phyloP scores from a whole-genome alignment of 2,113 vertebrate genomes.

The Cromileptes altivelis region DNA sequence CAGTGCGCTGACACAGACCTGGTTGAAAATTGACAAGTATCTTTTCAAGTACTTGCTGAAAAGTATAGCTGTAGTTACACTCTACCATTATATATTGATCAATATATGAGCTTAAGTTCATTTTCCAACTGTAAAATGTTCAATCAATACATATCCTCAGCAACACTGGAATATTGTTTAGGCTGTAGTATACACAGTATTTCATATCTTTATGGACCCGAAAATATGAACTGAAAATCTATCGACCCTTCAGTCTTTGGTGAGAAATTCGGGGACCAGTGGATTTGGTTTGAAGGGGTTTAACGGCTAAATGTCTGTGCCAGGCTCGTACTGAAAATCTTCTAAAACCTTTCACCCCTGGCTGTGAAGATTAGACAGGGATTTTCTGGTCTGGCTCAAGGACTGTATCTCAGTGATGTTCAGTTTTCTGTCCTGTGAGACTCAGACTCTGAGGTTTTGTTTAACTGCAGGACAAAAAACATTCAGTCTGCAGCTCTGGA shows the following conservation, averaged over 20 bases:
- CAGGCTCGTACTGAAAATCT: conserved; percentile 35
- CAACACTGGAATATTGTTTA: not conserved
- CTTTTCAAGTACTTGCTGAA: too few relatives aligned
- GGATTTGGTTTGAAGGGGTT: conserved; percentile 35
- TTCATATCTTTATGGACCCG: not conserved
- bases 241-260: not conserved
- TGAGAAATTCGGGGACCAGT: not conserved
- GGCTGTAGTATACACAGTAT: not conserved
- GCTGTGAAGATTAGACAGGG: conserved; percentile 60
- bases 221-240: not conserved
- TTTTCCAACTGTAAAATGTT: not conserved
- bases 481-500: conserved; percentile 14
- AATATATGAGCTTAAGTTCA: not conserved
- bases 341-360: conserved; percentile 51
- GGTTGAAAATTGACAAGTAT: too few relatives aligned
- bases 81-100: too few relatives aligned
- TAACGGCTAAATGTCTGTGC: conserved; percentile 35
- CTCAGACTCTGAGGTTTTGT: conserved; percentile 6
- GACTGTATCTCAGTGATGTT: conserved; percentile 35
- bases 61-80: too few relatives aligned
- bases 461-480: conserved; percentile 26
- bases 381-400: conserved; percentile 41
- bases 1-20: too few relatives aligned
- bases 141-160: too few relatives aligned
- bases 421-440: conserved; percentile 23